Conservation (phyloP, 2,888 invertebrate species). For the Noctua pronuba region DNA sequence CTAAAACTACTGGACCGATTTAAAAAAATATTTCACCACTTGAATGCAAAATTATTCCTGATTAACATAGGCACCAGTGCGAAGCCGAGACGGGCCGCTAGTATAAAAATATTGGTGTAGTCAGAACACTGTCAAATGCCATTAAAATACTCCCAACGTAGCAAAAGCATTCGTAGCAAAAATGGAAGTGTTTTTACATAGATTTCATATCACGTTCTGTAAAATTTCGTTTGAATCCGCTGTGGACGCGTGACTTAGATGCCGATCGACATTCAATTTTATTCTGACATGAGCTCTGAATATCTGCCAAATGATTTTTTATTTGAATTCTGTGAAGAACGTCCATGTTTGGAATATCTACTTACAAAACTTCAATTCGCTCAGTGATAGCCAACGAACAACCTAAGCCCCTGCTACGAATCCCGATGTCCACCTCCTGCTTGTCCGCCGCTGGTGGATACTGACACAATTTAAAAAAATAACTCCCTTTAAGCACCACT, state of each 20-base stretch:
- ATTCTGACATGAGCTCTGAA: conserved; percentile 24
- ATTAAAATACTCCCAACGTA: neutral
- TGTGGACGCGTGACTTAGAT: conserved; percentile 49
- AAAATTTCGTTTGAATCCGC: conserved; percentile 41
- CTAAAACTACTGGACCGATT: no score
- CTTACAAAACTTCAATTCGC: neutral
- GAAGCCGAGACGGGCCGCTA: no score
- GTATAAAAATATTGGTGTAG: no score
- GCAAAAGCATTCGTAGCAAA: neutral
- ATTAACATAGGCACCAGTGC: no score
- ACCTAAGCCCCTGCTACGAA: neutral
- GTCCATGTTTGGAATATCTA: neutral
- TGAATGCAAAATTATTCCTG: no score
- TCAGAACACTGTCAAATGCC: neutral
- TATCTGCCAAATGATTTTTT: conserved; percentile 29
- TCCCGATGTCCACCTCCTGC: neutral
- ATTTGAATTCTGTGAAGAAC: neutral
- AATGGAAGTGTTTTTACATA: conserved; percentile 26
- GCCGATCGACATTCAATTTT: conserved; percentile 36
- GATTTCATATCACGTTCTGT: conserved; percentile 54
- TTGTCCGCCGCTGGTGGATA: neutral
- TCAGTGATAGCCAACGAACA: neutral
- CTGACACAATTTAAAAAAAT: neutral
- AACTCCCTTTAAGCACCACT: neutral
- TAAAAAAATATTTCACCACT: no score